phyloP scores from a whole-genome alignment of 2,797 vertebrate genomes.

The Urocyon cinereoargenteus region DNA sequence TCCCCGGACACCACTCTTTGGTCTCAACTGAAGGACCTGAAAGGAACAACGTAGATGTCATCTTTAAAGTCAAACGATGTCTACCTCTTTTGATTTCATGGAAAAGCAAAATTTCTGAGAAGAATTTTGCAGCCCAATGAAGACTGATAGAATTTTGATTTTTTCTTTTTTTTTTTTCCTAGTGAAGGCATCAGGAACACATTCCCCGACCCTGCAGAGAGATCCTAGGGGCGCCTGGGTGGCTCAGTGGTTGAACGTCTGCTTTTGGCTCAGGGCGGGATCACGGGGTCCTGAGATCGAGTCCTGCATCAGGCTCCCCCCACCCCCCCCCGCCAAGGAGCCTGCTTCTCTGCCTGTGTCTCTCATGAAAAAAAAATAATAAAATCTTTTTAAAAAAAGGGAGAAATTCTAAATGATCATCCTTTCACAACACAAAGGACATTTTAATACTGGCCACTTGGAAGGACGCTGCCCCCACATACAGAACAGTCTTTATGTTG shows the following conservation, averaged over 20 bases:
- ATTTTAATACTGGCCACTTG: neutral
- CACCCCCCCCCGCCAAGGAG: no score
- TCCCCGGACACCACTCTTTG: conserved; percentile 91
- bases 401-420: neutral
- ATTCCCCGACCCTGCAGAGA: neutral
- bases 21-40: conserved; percentile 97
- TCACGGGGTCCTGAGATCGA: no score
- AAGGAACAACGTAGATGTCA: conserved; percentile 66
- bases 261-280: no score
- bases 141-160: neutral
- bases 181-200: neutral
- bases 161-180: neutral
- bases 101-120: neutral
- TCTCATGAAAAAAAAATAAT: no score
- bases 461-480: neutral
- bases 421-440: neutral
- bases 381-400: no score
- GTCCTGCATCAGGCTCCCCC: no score
- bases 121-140: neutral
- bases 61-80: conserved; percentile 57
- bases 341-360: no score
- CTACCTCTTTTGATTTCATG: neutral
- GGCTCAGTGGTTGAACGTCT: no score
- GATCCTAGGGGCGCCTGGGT: neutral
- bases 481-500: neutral